These are phyloP conservation scores for Lucilia cuprina DNA, from an alignment of 1,140 invertebrate genomes.

Conservation along the genomic window DNA sequence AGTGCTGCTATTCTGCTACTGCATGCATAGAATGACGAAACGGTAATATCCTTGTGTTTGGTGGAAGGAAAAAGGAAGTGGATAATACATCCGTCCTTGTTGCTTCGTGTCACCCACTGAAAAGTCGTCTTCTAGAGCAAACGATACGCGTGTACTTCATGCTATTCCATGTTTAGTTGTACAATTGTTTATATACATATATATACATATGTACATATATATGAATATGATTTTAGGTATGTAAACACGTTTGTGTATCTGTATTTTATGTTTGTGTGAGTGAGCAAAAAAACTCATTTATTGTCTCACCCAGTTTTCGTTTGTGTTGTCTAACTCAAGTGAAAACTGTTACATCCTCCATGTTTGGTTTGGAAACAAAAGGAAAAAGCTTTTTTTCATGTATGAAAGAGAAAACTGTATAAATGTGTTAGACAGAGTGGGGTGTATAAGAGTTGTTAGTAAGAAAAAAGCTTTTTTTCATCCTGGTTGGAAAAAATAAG, in stretches of 20 bases:
- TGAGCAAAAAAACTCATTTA: neutral
- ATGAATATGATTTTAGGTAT: neutral
- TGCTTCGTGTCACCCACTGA: constrained; percentile 63
- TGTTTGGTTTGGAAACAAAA: constrained; percentile 4
- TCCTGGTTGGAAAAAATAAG: neutral
- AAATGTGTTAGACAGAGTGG: neutral
- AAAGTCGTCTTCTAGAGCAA: constrained; percentile 40
- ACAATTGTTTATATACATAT: neutral
- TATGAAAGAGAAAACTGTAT: neutral
- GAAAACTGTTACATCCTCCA: constrained; percentile 30
- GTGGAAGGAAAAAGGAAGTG: constrained; percentile 64
- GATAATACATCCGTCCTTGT: constrained; percentile 64
- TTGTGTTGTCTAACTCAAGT: neutral
- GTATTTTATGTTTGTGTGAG: neutral
- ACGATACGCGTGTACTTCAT: neutral
- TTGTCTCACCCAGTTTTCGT: constrained; percentile 30
- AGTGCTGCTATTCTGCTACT: constrained; percentile 1
- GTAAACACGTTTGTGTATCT: neutral
- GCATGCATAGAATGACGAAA: constrained; percentile 51
- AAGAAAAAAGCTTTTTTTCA: neutral
- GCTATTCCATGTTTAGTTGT: neutral
- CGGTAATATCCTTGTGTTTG: constrained; percentile 64
- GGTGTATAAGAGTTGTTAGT: neutral
- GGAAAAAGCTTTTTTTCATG: constrained; percentile 7
- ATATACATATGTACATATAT: constrained; percentile 1